Base-by-base conservation (phyloP, 2,888 invertebrate genomes). In the Willowsia nigromaculata region DNA sequence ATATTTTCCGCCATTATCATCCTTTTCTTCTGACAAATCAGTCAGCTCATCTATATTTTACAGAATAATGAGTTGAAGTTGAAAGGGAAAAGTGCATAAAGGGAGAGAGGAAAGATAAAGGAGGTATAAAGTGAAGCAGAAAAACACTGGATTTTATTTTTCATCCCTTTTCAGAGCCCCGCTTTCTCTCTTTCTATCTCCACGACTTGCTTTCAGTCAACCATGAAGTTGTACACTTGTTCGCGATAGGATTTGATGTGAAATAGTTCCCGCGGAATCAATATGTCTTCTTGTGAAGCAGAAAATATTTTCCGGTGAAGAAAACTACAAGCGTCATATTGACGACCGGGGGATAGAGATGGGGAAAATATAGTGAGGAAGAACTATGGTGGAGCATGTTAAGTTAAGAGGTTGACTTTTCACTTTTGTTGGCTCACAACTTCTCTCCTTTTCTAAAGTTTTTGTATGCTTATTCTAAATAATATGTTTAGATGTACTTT, bases 1-100 rank as follows among this genome's bases (percentile, higher is more conserved):
- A 18, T 56, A 25, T 62, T 62, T 62, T 62, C 30, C 15, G 27
- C 13, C 62, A 62, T 62, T 30, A 62, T 62, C 62, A n/a, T n/a
- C n/a, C n/a, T n/a, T n/a, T n/a, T n/a, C 30, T 62, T 30, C 33
- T 62, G 62, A 33, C 30, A 62, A 33, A 62, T 62, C 62, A 62
- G 62, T 62, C 62, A 62, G 62, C 30, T 62, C 62, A 62, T 62
- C 62, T 62, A 62, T 25, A 62, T 62, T 62, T 62, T 30, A 62
- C 25, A 25, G 15, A 11, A 33, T 62, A 30, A 53, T 62, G 30
- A 62, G 62, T 30, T 62, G 30, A 62, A 30, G 62, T 15, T 62
- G 62, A 53, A 53, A 53, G 53, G 53, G 53, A 53, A 53, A 53
- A n/a, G n/a, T 53, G 53, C 18, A 18, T 18, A n/a, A n/a, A n/a